Evolutionary conservation across 2,888 invertebrate species (phyloP).

Genomic region (Imbricaverruca yamaguchii): DNA sequence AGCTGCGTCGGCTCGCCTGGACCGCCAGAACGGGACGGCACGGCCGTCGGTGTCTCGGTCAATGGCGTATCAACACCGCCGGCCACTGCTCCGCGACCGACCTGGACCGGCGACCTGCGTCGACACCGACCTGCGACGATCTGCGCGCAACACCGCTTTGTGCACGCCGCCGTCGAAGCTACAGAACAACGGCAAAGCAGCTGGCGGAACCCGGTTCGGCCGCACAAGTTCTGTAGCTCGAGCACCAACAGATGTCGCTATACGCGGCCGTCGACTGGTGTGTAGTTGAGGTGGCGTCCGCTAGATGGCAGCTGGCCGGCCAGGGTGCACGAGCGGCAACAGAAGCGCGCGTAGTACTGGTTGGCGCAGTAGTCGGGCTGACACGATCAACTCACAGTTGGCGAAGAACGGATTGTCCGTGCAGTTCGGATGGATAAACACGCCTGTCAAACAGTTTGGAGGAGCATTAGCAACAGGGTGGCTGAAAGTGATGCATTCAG

Average conservation of each 20-base stretch:
- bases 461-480: too few relatives aligned
- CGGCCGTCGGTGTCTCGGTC: too few relatives aligned
- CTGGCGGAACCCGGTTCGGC: too few relatives aligned
- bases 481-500: too few relatives aligned
- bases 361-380: conserved; percentile 76
- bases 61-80: too few relatives aligned
- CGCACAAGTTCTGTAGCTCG: too few relatives aligned
- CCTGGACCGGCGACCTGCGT: too few relatives aligned
- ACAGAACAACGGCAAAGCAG: too few relatives aligned
- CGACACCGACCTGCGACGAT: not conserved
- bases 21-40: too few relatives aligned
- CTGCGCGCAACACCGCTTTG: not conserved
- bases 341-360: conserved; percentile 68
- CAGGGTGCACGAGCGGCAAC: conserved; percentile 84
- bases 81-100: too few relatives aligned
- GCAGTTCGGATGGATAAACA: conserved; percentile 69
- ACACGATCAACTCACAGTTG: conserved; percentile 79
- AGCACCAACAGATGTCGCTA: not conserved
- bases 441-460: conserved; percentile 48
- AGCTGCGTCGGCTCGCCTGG: too few relatives aligned
- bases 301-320: conserved; percentile 62
- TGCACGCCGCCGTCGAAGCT: too few relatives aligned
- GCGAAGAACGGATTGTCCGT: conserved; percentile 82
- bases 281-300: conserved; percentile 45
- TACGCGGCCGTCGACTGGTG: conserved; percentile 3